A percentile compares a stretch with the other conserved stretches of the same genome.
phyloP scores from a whole-genome alignment of 2,797 vertebrate species.

The Leptoclinus maculatus region DNA sequence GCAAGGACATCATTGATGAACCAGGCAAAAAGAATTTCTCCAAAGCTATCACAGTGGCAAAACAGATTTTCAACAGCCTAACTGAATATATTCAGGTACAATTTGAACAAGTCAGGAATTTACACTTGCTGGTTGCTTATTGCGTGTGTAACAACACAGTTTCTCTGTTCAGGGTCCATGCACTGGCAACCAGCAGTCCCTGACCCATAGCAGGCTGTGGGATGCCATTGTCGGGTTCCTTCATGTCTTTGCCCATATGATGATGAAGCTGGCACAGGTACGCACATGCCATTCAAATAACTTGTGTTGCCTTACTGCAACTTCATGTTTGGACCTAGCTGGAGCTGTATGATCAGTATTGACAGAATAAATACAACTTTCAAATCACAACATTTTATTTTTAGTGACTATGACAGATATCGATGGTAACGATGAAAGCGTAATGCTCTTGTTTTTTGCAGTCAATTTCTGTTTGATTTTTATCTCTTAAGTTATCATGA shows the following conservation, averaged over 20 bases:
- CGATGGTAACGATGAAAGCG: constrained; percentile 2
- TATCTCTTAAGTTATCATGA: neutral
- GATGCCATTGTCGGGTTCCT: constrained; percentile 97
- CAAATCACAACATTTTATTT: constrained; percentile 30
- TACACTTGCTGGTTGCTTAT: neutral
- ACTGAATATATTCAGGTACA: constrained; percentile 96
- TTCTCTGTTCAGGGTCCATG: constrained; percentile 87
- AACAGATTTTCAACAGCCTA: constrained; percentile 96
- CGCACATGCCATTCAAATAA: neutral
- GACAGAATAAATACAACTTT: constrained; percentile 26
- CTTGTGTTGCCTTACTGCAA: constrained; percentile 4
- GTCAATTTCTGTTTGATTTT: neutral
- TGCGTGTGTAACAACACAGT: constrained; percentile 19
- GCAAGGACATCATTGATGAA: constrained; percentile 95
- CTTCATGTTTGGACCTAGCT: constrained; percentile 9
- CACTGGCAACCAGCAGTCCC: constrained; percentile 97
- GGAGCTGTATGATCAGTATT: neutral
- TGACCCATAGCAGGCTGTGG: constrained; percentile 96
- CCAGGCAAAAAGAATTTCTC: constrained; percentile 98
- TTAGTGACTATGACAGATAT: constrained; percentile 18
- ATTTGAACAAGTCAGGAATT: neutral
- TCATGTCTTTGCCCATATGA: constrained; percentile 98
- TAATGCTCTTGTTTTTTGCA: neutral
- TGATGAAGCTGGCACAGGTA: constrained; percentile 99
- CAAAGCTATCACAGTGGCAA: constrained; percentile 97